These are phyloP conservation scores for Carollia perspicillata DNA, from an alignment of 2,113 vertebrate genomes.

Conservation along the genomic window DNA sequence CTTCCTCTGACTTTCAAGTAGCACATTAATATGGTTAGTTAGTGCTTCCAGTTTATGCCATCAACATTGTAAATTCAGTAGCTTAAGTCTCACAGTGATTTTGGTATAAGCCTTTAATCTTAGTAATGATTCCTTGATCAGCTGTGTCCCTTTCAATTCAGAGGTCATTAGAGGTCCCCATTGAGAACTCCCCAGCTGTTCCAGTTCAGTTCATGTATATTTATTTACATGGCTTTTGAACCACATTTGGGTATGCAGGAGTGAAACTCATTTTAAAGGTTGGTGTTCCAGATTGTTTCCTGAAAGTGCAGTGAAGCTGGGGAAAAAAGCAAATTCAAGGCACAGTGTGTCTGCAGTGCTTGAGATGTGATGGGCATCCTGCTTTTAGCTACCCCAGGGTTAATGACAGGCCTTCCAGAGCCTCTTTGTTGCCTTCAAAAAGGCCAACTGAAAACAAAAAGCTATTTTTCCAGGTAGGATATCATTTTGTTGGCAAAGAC, in stretches of 20 bases:
- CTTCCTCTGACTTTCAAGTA: constrained; percentile 55
- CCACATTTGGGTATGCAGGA: constrained; percentile 73
- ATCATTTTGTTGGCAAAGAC: constrained; percentile 50
- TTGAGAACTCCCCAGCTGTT: constrained; percentile 82
- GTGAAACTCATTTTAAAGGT: constrained; percentile 62
- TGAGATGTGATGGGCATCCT: constrained; percentile 63
- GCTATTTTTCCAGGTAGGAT: constrained; percentile 40
- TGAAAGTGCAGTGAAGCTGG: constrained; percentile 61
- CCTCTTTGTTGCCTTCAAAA: constrained; percentile 67
- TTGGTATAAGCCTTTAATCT: constrained; percentile 83
- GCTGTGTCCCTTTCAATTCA: constrained; percentile 70
- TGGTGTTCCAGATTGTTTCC: constrained; percentile 74
- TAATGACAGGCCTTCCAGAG: constrained; percentile 55
- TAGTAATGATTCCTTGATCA: constrained; percentile 85
- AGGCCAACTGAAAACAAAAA: constrained; percentile 66
- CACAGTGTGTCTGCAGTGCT: constrained; percentile 50
- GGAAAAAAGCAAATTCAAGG: constrained; percentile 67
- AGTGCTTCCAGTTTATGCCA: constrained; percentile 60
- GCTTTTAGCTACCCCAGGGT: constrained; percentile 59
- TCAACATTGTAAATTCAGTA: constrained; percentile 77
- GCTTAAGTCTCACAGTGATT: constrained; percentile 78
- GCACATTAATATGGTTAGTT: constrained; percentile 65
- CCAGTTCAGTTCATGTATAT: constrained; percentile 83
- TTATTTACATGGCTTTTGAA: constrained; percentile 84
- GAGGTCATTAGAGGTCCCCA: constrained; percentile 80